phyloP scores from a whole-genome alignment of 1,140 invertebrate species.

The Ganaspis sp. region DNA sequence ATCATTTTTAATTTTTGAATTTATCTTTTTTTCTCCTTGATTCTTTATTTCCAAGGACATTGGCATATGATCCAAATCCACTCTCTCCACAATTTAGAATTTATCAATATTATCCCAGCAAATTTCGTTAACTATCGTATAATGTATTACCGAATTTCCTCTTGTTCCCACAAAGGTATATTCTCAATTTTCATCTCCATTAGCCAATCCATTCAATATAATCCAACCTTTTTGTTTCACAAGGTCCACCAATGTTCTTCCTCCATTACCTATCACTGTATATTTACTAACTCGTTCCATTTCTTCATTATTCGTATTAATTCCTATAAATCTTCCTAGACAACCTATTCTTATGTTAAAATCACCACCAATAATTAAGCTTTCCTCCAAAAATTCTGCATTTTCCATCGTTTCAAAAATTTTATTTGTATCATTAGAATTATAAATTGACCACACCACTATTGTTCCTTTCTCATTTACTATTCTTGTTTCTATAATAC shows the following conservation, averaged over 20 bases:
- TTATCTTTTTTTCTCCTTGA: neutral
- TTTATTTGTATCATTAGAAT: neutral
- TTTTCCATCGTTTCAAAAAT: constrained; percentile 43
- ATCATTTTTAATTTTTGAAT: neutral
- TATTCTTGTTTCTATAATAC: neutral
- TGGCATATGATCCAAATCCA: neutral
- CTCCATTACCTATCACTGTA: neutral
- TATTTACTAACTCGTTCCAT: neutral
- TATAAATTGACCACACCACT: neutral
- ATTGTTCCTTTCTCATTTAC: neutral
- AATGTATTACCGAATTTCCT: constrained; percentile 45
- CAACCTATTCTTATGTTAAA: constrained; percentile 39
- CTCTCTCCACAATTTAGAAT: neutral
- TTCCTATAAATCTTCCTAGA: neutral
- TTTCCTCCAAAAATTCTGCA: constrained; percentile 52
- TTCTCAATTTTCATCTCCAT: constrained; percentile 44
- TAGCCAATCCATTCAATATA: constrained; percentile 38
- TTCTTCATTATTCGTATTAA: neutral
- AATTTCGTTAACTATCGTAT: constrained; percentile 34
- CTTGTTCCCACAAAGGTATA: constrained; percentile 33
- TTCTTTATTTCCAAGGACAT: neutral
- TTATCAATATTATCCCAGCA: constrained; percentile 5
- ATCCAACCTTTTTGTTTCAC: constrained; percentile 34
- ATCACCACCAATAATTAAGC: constrained; percentile 58
- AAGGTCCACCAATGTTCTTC: constrained; percentile 14